Conservation (phyloP, 2,113 vertebrate genomes). For the Corythaixoides concolor region DNA sequence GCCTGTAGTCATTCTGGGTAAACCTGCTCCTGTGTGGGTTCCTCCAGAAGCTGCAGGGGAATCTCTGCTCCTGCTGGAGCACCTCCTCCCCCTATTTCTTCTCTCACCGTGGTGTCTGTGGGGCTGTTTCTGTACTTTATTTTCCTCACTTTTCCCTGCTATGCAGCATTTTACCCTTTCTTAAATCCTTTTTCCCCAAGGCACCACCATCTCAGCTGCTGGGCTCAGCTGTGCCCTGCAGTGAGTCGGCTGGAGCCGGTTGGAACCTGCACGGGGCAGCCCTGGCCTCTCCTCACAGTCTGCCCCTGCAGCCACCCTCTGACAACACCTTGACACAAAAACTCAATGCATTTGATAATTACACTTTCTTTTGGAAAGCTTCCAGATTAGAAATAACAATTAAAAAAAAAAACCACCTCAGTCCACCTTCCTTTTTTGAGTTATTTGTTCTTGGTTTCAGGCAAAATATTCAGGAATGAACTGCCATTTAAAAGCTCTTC, state of each 20-base stretch:
- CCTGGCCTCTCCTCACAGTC: background rate
- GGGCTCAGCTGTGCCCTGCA: rapidly evolving
- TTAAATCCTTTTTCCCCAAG: background rate
- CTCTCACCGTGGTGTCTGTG: background rate
- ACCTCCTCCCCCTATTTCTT: background rate
- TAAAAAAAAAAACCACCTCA: background rate
- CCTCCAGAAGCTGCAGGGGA: background rate
- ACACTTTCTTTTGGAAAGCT: background rate
- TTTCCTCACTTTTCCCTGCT: background rate
- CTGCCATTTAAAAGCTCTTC: background rate
- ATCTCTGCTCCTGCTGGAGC: background rate
- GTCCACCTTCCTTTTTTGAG: background rate
- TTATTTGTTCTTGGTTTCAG: background rate
- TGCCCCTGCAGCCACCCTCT: rapidly evolving
- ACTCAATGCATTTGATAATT: background rate
- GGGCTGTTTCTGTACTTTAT: background rate
- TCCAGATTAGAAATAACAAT: background rate
- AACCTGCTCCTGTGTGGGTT: background rate
- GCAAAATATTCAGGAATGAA: background rate
- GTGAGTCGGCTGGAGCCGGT: rapidly evolving
- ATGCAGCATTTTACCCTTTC: background rate
- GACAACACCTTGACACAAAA: background rate
- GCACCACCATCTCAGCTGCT: rapidly evolving
- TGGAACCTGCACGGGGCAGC: background rate
- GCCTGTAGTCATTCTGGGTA: background rate